Evolutionary conservation across 2,888 invertebrate species (phyloP).

Genomic region (Amblyjoppa fuscipennis): DNA sequence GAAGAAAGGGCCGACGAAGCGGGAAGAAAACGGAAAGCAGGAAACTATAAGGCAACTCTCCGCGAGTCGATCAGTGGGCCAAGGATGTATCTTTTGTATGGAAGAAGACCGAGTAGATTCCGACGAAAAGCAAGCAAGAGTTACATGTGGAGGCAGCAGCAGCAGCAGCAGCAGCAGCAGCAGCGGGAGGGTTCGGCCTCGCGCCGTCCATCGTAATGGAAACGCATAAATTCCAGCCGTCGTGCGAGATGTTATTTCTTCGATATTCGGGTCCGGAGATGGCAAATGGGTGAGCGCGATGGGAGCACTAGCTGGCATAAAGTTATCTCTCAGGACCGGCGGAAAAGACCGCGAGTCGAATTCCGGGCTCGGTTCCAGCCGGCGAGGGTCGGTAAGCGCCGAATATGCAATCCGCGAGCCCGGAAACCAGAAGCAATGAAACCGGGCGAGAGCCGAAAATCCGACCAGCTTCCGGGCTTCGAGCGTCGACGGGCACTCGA

Average conservation of each 20-base stretch:
- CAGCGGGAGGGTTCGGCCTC: background rate
- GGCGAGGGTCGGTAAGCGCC: background rate
- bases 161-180: background rate
- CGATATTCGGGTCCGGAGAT: slow-evolving; percentile 53
- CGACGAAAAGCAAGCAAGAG: slow-evolving; percentile 4
- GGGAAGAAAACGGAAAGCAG: background rate
- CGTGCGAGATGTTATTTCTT: slow-evolving; percentile 53
- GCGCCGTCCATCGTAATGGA: slow-evolving; percentile 41
- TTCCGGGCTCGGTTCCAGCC: slow-evolving; percentile 50
- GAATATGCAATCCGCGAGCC: slow-evolving; percentile 12
- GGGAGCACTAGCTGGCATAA: background rate
- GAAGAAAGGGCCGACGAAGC: background rate
- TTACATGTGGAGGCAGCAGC: background rate
- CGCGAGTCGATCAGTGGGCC: slow-evolving; percentile 35
- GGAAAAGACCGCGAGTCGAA: slow-evolving; percentile 36
- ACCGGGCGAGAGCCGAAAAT: background rate
- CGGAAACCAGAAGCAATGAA: slow-evolving; percentile 18
- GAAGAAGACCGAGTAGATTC: slow-evolving; percentile 12
- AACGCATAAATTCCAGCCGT: slow-evolving; percentile 57
- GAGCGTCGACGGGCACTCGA: slow-evolving; percentile 22
- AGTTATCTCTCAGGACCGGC: slow-evolving; percentile 2
- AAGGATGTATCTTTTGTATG: slow-evolving; percentile 4
- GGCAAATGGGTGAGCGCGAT: background rate
- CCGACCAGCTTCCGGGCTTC: slow-evolving; percentile 31
- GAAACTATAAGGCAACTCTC: slow-evolving; percentile 1